phyloP scores from a whole-genome alignment of 1,140 invertebrate species.

The Maniola jurtina region DNA sequence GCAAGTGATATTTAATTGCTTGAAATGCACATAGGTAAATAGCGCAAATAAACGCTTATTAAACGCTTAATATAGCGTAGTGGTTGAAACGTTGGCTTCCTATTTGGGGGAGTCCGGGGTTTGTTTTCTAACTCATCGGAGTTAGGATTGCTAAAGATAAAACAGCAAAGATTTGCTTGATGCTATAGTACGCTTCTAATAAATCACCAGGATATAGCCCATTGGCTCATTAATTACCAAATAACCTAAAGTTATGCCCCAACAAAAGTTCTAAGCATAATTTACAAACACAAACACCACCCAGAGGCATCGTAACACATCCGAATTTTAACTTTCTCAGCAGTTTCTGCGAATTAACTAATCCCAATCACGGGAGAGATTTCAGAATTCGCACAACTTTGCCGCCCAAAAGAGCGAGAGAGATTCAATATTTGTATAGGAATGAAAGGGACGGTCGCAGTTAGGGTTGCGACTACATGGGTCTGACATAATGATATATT shows the following conservation, averaged over 20 bases:
- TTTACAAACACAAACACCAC: constrained; percentile 40
- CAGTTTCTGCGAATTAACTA: constrained; percentile 66
- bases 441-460: constrained; percentile 40
- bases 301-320: constrained; percentile 60
- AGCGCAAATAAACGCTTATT: no score
- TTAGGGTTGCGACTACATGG: constrained; percentile 71
- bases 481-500: constrained; percentile 80
- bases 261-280: constrained; percentile 17
- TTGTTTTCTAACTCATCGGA: neutral
- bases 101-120: no score
- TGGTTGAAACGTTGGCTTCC: no score
- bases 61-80: no score
- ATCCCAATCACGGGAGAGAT: constrained; percentile 71
- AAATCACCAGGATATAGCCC: constrained; percentile 5
- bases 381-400: constrained; percentile 65
- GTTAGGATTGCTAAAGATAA: neutral
- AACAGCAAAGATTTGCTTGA: neutral
- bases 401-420: constrained; percentile 49
- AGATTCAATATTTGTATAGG: neutral
- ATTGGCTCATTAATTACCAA: constrained; percentile 16
- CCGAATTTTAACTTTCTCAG: constrained; percentile 65
- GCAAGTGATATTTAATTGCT: no score
- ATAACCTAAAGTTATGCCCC: constrained; percentile 22
- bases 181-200: neutral
- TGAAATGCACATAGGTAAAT: no score